Percentiles rank a stretch among this genome's conserved stretches.
phyloP scores from a whole-genome alignment of 2,113 vertebrate species.

The Neolamprologus falcicula region DNA sequence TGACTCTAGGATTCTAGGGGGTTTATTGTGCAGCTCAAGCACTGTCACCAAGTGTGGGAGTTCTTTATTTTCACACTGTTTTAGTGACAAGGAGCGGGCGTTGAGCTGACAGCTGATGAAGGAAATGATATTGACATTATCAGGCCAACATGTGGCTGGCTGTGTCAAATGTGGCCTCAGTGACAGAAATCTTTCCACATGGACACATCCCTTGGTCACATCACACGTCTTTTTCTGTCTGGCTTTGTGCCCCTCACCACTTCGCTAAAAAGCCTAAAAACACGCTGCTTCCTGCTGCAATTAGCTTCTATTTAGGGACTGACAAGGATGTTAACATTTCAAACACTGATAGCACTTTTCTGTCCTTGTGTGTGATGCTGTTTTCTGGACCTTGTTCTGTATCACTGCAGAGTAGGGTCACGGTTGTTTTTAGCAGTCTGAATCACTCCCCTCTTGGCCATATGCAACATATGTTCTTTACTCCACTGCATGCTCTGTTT shows the following conservation, averaged over 20 bases:
- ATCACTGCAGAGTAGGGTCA: background rate
- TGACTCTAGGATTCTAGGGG: background rate
- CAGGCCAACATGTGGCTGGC: conserved; percentile 19
- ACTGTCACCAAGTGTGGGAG: conserved; percentile 14
- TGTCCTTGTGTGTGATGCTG: background rate
- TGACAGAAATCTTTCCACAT: background rate
- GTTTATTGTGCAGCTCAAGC: background rate
- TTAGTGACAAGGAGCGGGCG: background rate
- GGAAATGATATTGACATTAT: conserved; percentile 33
- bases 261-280: conserved; percentile 46
- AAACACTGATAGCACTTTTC: conserved; percentile 14
- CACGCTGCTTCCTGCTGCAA: conserved; percentile 45
- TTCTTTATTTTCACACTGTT: conserved; percentile 15
- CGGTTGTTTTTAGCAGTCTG: background rate
- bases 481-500: background rate
- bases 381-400: background rate
- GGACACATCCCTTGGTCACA: background rate
- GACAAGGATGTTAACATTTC: conserved; percentile 38
- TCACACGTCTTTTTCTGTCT: background rate
- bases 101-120: conserved; percentile 13
- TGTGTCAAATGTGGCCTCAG: conserved; percentile 9
- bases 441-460: background rate
- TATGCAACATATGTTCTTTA: background rate
- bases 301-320: conserved; percentile 38
- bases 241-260: conserved; percentile 2